Evolutionary conservation across 2,888 invertebrate genomes (phyloP).

Genomic region (Spilarctia lutea): DNA sequence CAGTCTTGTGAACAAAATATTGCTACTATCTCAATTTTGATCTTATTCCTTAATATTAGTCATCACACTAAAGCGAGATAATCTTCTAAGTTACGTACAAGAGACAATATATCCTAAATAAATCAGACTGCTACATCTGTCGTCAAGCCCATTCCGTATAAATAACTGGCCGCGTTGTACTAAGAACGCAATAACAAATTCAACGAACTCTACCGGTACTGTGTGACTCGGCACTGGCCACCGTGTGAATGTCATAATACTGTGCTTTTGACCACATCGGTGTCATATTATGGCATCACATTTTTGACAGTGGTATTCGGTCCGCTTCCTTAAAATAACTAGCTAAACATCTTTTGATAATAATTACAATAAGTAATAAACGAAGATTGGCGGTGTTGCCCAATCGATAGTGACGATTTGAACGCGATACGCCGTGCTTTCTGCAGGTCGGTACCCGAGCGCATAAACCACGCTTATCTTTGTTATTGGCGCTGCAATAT

Average conservation of each 20-base stretch:
- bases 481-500: slow-evolving; percentile 65
- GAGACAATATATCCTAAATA: slow-evolving; percentile 73
- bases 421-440: slow-evolving; percentile 47
- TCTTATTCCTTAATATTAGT: slow-evolving; percentile 56
- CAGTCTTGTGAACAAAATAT: slow-evolving; percentile 25
- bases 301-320: slow-evolving; percentile 72
- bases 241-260: slow-evolving; percentile 83
- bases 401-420: slow-evolving; percentile 61
- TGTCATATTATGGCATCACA: slow-evolving; percentile 79
- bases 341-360: slow-evolving; percentile 55
- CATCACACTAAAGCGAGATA: slow-evolving; percentile 57
- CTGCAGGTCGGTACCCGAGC: slow-evolving; percentile 41
- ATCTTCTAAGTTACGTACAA: slow-evolving; percentile 59
- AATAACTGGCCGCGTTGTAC: slow-evolving; percentile 81
- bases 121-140: slow-evolving; percentile 75
- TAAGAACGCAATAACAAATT: slow-evolving; percentile 86
- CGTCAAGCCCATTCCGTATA: slow-evolving; percentile 74
- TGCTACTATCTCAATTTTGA: slow-evolving; percentile 42
- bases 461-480: slow-evolving; percentile 65
- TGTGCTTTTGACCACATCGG: slow-evolving; percentile 76
- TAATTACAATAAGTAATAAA: slow-evolving; percentile 55
- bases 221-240: slow-evolving; percentile 80
- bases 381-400: slow-evolving; percentile 62
- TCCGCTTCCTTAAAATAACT: slow-evolving; percentile 66
- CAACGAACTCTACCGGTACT: slow-evolving; percentile 86